A percentile compares a stretch with the other conserved stretches of the same genome.
Evolutionary conservation across 2,888 invertebrate genomes (phyloP).

Genomic region (Metalampra italica): DNA sequence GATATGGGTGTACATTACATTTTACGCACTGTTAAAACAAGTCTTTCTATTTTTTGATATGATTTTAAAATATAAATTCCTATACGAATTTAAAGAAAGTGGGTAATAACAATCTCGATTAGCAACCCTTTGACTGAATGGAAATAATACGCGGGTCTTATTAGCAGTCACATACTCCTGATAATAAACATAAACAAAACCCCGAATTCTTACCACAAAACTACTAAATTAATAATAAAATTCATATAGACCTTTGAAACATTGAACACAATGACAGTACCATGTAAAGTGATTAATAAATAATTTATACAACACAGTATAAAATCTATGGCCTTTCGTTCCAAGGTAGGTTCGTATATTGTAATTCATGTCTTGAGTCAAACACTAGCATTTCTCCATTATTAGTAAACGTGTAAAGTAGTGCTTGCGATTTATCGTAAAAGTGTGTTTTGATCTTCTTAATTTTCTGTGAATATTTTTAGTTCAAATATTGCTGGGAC

Average conservation of each 20-base stretch:
- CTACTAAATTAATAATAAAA: conserved; percentile 1
- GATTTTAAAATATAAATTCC: not conserved
- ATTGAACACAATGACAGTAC: conserved; percentile 7
- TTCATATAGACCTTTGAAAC: conserved; percentile 1
- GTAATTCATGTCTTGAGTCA: not conserved
- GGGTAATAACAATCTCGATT: not conserved
- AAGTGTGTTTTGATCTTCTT: not conserved
- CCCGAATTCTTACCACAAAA: not conserved
- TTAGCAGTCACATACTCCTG: too few species aligned
- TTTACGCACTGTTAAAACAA: not conserved
- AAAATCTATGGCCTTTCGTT: conserved; percentile 28
- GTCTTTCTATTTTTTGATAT: not conserved
- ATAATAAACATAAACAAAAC: not conserved
- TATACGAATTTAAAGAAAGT: not conserved
- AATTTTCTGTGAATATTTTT: not conserved
- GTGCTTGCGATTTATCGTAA: too few species aligned
- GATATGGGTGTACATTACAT: not conserved
- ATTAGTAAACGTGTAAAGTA: not conserved
- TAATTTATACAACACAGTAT: conserved; percentile 13
- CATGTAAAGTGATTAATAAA: not conserved
- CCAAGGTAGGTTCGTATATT: not conserved
- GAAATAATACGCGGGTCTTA: too few species aligned
- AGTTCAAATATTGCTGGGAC: not conserved
- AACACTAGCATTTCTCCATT: not conserved
- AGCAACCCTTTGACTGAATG: not conserved